Evolutionary conservation across 2,888 invertebrate genomes (phyloP), one percentile per base, ranked within the genome.

Genomic region (Camponotus fellah): DNA sequence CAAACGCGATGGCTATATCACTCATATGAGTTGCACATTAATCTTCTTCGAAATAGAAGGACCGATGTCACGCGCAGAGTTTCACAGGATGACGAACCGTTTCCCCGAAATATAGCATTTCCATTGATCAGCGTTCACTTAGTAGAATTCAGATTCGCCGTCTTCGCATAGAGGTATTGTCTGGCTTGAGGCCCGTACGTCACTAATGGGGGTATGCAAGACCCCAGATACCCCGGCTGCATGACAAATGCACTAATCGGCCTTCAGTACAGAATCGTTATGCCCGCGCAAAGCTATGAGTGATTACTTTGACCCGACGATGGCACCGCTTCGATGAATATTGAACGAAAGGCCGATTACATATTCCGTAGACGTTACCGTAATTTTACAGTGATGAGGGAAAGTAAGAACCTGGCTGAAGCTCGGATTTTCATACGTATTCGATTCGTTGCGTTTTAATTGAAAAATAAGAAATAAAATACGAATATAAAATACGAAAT

Each of bases 201-300:
- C 92, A 86, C 88, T 91, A 92, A 91, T 91, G 85, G 86, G 79
- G 83, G 65, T 86, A 86, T 81, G 87, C 88, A 87, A 85, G 83
- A 84, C 82, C 79, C 88, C 84, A 87, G 90, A 87, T 87, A 89
- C 89, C 85, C 87, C 80, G 87, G 82, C 79, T 87, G 89, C 89
- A 92, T 93, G 93, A 92, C 92, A 92, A 92, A 92, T 92, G 91
- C 91, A 91, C 90, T 91, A 90, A 93, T 92, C 90, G 92, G 86
- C 88, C 89, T 89, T 90, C 87, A 84, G 82, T 85, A 83, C 62
- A 85, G 91, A 90, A 88, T 90, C 89, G 90, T 88, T 84, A 76
- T 85, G 77, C 79, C 62, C 58, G 58, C 76, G 82, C 76, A 84
- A 83, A 80, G 74, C 84, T 68, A 76, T 89, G 91, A 90, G 86